Base-by-base conservation (phyloP, 2,113 vertebrate genomes). In the Ursus arctos region DNA sequence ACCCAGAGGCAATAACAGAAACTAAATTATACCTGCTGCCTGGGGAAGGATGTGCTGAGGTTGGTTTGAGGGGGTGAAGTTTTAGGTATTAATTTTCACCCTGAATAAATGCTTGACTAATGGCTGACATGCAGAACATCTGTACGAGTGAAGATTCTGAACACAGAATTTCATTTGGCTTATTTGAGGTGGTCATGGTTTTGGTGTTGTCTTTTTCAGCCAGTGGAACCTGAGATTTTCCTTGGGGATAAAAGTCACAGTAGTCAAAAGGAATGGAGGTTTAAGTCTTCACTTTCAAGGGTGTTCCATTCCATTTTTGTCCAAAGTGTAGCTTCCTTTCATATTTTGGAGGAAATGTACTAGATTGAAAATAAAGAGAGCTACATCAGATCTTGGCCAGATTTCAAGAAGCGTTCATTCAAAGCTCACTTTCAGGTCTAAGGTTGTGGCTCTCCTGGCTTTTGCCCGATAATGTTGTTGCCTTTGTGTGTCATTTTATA, bases 1-100 rank as follows among this genome's bases (percentile, higher is more conserved):
- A 95, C 90, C 31, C 57, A 88, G 40, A 93, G 83, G 12, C 43
- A 87, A 74, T 33, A 71, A 72, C 95, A 91, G 92, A 97, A 96
- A 90, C 33, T 61, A 94, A 95, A 81, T 28, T 87, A 2, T 49
- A 72, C 33, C 61, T 12, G 33, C 61, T 94, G 26, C 69, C 24
- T 85, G 40, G 28, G n/a, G 53, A 93, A 80, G n/a, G 9, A 65
- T 61, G 47, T 65, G 7, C 53, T 95, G 63, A 96, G 49, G 55
- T 43, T 95, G 36, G 74, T 90, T 69, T 77, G 72, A 91, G 6
- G 67, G 95, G 55, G 53, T 91, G 26, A 43, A 85, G 2, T 61
- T 51, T 91, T 63, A 57, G 36, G n/a, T 79, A 57, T 59, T 79
- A 43, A 95, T 72, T 96, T 96, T 71, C 65, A 77, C 61, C 40